Conservation (phyloP, 2,888 invertebrate species). For the Tetragonisca angustula region DNA sequence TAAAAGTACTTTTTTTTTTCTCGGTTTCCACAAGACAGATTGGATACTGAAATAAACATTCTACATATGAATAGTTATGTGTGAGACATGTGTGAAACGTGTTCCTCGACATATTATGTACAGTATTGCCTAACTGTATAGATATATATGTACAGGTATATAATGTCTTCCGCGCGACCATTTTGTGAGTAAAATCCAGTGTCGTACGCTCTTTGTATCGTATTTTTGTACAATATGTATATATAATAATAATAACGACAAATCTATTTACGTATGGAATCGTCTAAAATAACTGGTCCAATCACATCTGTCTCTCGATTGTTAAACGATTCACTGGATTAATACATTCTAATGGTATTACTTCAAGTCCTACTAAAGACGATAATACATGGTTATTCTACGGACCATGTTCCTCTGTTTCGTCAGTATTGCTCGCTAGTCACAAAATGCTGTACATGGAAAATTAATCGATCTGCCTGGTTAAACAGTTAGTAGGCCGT, state of each 20-base stretch:
- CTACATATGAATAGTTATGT: slow-evolving; percentile 84
- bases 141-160: slow-evolving; percentile 57
- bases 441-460: slow-evolving; percentile 82
- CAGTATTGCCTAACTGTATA: slow-evolving; percentile 71
- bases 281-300: slow-evolving; percentile 74
- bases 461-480: slow-evolving; percentile 76
- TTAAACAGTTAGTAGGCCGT: slow-evolving; percentile 77
- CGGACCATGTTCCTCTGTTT: slow-evolving; percentile 77
- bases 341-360: slow-evolving; percentile 77
- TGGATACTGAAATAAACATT: slow-evolving; percentile 88
- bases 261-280: slow-evolving; percentile 23
- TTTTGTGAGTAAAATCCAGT: slow-evolving; percentile 64
- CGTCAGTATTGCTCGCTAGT: slow-evolving; percentile 80
- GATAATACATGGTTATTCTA: slow-evolving; percentile 82
- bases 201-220: slow-evolving; percentile 41
- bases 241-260: background rate
- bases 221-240: slow-evolving; percentile 34
- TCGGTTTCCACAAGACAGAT: slow-evolving; percentile 85
- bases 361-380: slow-evolving; percentile 76
- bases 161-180: slow-evolving; percentile 33
- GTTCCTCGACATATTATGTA: slow-evolving; percentile 80
- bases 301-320: slow-evolving; percentile 84
- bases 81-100: slow-evolving; percentile 80
- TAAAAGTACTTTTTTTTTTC: slow-evolving; percentile 17
- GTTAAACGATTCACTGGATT: slow-evolving; percentile 81